Base-by-base conservation (phyloP, 2,888 invertebrate species). In the Branchipolynoe longqiensis region DNA sequence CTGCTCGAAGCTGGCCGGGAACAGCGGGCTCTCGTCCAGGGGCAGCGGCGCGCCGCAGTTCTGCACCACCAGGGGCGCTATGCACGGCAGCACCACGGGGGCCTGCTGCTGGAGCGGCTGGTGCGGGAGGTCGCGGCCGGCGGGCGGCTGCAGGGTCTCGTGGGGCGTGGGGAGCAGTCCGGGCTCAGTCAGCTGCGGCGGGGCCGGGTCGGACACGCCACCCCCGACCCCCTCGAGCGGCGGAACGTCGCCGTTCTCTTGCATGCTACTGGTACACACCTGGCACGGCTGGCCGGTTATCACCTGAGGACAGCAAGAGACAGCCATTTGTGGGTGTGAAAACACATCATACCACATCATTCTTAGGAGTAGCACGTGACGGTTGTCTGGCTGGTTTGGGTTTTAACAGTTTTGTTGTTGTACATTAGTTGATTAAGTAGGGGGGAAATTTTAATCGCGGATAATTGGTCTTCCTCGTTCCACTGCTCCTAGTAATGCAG, bases 261-360 rank as follows among this genome's bases (percentile, higher is more conserved):
- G 41, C 78, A 78, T 78, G 78, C 48, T 48, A 48, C 48, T 78
- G 12, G 78, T 78, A 41, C 78, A 78, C 54, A 48, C 48, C 48
- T 41, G 14, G 22, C 78, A 78, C 1, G 78, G 78, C 33, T 78
- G 78, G 40, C 78, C 78, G 0, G 78, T 78, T 1, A 78, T 78
- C 41, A 78, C 78, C 78, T 78, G 41, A 1, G 36, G 69, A n/a
- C 6, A 36, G 25, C 33, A 58, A 48, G 48, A 48, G 8, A 48
- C 8, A 48, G 48, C n/a, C n/a, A n/a, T n/a, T n/a, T n/a, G n/a
- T n/a, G n/a, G n/a, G n/a, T n/a, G n/a, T n/a, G n/a, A n/a, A n/a
- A n/a, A n/a, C n/a, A n/a, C n/a, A n/a, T n/a, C n/a, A n/a, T n/a
- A n/a, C n/a, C n/a, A n/a, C n/a, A n/a, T n/a, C n/a, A n/a, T n/a